Percentiles rank a stretch among this genome's conserved stretches.
Conservation (phyloP, 1,140 invertebrate species). For the Trichonephila clavipes region DNA sequence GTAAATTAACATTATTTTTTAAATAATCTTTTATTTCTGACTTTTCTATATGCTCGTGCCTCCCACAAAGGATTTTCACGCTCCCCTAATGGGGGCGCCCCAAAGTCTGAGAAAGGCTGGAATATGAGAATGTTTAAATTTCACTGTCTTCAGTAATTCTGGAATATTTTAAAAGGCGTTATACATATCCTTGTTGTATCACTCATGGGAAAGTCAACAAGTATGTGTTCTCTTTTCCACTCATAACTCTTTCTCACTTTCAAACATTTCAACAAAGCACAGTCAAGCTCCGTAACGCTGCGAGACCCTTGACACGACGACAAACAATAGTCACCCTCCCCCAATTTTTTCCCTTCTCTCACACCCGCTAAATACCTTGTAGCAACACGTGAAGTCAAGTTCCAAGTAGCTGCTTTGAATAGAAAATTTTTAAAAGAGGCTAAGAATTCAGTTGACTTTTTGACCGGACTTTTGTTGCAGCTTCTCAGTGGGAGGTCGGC, state of each 20-base stretch:
- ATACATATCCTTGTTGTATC: background rate
- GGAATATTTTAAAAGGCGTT: no score
- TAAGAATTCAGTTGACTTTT: background rate
- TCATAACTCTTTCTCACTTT: background rate
- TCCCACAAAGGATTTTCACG: no score
- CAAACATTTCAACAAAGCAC: background rate
- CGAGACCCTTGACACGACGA: background rate
- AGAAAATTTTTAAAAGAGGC: background rate
- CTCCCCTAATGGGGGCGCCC: no score
- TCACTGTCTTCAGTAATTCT: no score
- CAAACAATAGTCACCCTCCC: background rate
- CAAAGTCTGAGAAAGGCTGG: no score
- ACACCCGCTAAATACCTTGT: background rate
- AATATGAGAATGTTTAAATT: no score
- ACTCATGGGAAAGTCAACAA: background rate
- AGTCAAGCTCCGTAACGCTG: background rate
- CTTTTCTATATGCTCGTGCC: no score
- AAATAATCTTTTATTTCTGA: no score
- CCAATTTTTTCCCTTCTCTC: background rate
- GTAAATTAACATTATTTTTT: no score
- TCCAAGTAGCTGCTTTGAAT: background rate
- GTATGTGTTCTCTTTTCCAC: background rate
- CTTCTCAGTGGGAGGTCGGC: background rate
- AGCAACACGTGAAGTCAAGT: background rate
- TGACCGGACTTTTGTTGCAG: background rate